Evolutionary conservation across 1,140 invertebrate genomes (phyloP), one percentile per base, ranked within the genome.

Genomic region (Drosophila gunungcola): DNA sequence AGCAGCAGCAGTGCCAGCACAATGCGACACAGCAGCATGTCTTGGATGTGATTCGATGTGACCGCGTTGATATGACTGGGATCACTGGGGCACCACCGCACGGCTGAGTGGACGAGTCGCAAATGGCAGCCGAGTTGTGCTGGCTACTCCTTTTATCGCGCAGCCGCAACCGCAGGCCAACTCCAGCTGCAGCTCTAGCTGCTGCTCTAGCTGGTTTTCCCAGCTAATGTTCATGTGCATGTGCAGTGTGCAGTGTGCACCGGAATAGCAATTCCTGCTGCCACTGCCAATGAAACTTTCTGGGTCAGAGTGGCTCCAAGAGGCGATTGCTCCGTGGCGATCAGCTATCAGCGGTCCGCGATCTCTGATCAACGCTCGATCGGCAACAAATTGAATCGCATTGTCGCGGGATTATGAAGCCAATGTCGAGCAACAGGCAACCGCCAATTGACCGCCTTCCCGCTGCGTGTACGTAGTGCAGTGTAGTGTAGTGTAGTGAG

Each of bases 231-330:
- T 80, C 54, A 80, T 88, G 78, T 60, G 45, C 67, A 63, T n/a
- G n/a, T 80, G 74, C 64, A 63, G 42, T 43, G 45, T 82, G 80
- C 65, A 56, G 38, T 54, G 49, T 62, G 79, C 84, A 80, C 77
- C 84, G 84, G 84, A 89, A 89, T 89, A 49, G 65, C 62, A 58
- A 89, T 80, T 89, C 84, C 84, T 88, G 83, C 61, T 61, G 57
- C 46, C 63, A 25, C 21, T 45, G 57, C 53, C 63, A 13, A 11
- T 56, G 75, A 54, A 25, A 61, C 58, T 89, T 89, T 89, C 80
- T 89, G 73, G 85, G 84, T 89, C 84, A 88, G 39, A 70, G 32
- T 55, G 39, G 56, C 62, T 43, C 39, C 36, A 57, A 46, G 52
- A 39, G 65, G 74, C 74, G 11, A 34, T 32, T 32, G 29, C 29